Conservation (phyloP, 1,140 invertebrate species). For the Conus betulinus region DNA sequence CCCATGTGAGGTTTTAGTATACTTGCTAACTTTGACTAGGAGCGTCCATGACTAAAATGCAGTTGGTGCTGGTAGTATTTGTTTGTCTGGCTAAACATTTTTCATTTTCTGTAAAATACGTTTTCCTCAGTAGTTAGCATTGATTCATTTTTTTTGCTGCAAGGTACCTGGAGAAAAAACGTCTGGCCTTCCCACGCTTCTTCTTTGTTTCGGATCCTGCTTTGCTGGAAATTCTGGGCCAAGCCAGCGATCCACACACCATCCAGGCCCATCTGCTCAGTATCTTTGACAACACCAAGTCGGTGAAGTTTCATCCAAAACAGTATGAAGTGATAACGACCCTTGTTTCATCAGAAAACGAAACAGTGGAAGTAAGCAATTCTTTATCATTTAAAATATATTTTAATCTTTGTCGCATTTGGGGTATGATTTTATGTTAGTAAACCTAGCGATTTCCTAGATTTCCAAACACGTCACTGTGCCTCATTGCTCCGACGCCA, state of each 20-base stretch:
- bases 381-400: too few species aligned
- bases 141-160: too few species aligned
- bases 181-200: conserved; percentile 96
- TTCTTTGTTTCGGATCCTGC: conserved; percentile 99
- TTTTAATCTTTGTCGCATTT: not conserved
- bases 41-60: too few species aligned
- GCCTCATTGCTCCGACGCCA: too few species aligned
- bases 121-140: not conserved
- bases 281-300: conserved; percentile 96
- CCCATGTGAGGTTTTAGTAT: too few species aligned
- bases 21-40: too few species aligned
- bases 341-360: conserved; percentile 94
- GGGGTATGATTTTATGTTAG: too few species aligned
- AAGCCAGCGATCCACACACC: conserved; percentile 97
- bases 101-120: not conserved
- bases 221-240: conserved; percentile 94
- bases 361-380: conserved; percentile 84
- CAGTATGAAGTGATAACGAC: conserved; percentile 97
- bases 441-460: too few species aligned
- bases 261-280: conserved; percentile 96
- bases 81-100: too few species aligned
- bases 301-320: conserved; percentile 95
- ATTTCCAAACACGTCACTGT: too few species aligned
- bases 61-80: too few species aligned
- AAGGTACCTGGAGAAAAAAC: conserved; percentile 94